A percentile compares a stretch with the other conserved stretches of the same genome.
phyloP scores from a whole-genome alignment of 2,113 vertebrate genomes.

The Hemiprocne comata region DNA sequence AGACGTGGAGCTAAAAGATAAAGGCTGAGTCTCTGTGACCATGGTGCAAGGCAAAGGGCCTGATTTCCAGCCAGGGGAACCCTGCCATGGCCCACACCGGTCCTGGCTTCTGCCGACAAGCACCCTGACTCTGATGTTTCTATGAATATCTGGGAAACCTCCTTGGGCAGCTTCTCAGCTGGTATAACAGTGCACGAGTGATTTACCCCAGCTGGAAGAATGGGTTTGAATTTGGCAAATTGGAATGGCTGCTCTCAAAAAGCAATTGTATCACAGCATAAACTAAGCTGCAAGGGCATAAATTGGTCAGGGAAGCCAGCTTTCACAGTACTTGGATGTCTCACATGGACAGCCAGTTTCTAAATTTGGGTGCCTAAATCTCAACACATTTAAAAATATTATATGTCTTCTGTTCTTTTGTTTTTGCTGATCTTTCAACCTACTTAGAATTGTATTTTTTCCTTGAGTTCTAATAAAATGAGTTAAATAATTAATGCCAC shows the following conservation, averaged over 20 bases:
- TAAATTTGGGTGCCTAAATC: neutral
- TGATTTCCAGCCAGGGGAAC: neutral
- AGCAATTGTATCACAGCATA: neutral
- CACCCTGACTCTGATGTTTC: neutral
- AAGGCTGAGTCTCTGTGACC: neutral
- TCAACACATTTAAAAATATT: neutral
- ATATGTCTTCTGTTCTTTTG: neutral
- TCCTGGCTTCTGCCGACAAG: neutral
- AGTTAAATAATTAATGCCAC: slow-evolving; percentile 69
- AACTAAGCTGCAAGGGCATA: neutral
- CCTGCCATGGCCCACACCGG: fast-evolving
- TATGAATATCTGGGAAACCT: neutral
- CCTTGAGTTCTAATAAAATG: slow-evolving; percentile 51
- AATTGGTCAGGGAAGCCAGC: neutral
- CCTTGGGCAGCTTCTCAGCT: neutral
- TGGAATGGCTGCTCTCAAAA: neutral
- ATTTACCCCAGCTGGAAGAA: slow-evolving; percentile 35
- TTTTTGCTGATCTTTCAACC: slow-evolving; percentile 36
- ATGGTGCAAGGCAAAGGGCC: neutral
- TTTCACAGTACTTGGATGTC: neutral
- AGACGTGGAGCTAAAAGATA: neutral
- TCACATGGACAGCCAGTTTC: neutral
- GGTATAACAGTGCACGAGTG: neutral
- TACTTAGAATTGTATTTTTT: slow-evolving; percentile 35
- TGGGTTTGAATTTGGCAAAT: slow-evolving; percentile 9